Evolutionary conservation across 2,113 vertebrate species (phyloP).

Genomic region (Phaethornis superciliosus): DNA sequence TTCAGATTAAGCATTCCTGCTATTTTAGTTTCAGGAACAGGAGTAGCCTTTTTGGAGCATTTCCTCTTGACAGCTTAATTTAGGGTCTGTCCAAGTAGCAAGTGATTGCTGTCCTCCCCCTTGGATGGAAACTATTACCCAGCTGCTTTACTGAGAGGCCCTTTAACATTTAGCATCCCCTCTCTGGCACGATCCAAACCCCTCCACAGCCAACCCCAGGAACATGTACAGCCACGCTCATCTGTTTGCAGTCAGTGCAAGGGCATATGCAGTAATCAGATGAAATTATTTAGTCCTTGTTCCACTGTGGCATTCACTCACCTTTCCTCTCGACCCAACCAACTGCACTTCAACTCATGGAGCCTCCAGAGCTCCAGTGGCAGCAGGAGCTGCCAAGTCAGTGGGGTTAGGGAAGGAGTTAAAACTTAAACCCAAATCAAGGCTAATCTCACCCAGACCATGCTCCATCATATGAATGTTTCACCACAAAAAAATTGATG

Average conservation of each 20-base stretch:
- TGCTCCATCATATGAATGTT: neutral
- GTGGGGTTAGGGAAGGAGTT: neutral
- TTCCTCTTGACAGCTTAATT: neutral
- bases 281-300: neutral
- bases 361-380: rapidly evolving
- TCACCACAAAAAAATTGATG: neutral
- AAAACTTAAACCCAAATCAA: neutral
- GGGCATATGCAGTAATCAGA: neutral
- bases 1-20: neutral
- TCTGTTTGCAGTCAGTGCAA: rapidly evolving
- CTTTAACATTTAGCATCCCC: neutral
- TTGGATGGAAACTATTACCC: neutral
- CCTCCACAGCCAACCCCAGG: neutral
- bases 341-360: neutral
- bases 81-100: neutral
- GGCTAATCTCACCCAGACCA: neutral
- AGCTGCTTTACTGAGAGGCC: rapidly evolving
- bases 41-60: neutral
- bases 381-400: neutral
- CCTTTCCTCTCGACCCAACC: neutral
- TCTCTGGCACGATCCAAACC: neutral
- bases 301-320: neutral
- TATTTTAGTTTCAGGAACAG: neutral
- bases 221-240: rapidly evolving
- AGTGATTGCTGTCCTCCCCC: neutral